These are phyloP conservation scores for Gastrophryne carolinensis DNA, from an alignment of 2,797 vertebrate species.

Conservation along the genomic window DNA sequence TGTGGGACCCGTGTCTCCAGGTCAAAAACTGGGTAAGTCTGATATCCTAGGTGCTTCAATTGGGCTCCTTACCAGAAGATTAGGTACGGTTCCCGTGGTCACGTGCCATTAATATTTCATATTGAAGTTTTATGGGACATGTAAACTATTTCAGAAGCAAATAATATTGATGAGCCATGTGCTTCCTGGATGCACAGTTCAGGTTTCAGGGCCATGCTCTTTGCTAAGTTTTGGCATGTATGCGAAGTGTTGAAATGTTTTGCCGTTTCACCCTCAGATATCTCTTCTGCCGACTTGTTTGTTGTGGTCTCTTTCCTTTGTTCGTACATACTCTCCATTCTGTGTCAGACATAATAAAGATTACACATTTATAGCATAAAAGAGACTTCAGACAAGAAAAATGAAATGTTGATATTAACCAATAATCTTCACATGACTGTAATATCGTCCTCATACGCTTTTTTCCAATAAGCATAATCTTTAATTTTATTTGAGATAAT, in stretches of 20 bases:
- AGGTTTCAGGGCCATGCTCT: constrained; percentile 8
- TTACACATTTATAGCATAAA: constrained; percentile 1
- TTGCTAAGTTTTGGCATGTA: constrained; percentile 33
- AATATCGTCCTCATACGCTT: neutral
- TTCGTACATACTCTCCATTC: constrained; percentile 5
- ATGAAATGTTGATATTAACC: constrained; percentile 30
- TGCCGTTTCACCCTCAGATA: constrained; percentile 28
- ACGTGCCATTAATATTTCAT: too few species aligned
- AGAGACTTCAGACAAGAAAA: constrained; percentile 29
- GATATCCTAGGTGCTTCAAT: too few species aligned
- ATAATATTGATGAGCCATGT: neutral
- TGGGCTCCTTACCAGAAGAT: too few species aligned
- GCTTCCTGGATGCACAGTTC: neutral
- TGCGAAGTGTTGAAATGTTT: constrained; percentile 36
- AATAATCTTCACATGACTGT: neutral
- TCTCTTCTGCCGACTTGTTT: constrained; percentile 29
- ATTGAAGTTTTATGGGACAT: too few species aligned
- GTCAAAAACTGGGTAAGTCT: too few species aligned
- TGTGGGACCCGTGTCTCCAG: too few species aligned
- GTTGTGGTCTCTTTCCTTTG: constrained; percentile 20
- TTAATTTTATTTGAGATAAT: neutral
- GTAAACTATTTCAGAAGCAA: neutral
- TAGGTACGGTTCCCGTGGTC: too few species aligned
- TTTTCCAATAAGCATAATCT: neutral
- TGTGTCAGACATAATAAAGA: constrained; percentile 39